phyloP scores from a whole-genome alignment of 1,140 invertebrate species.

The Atopsyche davidsoni region DNA sequence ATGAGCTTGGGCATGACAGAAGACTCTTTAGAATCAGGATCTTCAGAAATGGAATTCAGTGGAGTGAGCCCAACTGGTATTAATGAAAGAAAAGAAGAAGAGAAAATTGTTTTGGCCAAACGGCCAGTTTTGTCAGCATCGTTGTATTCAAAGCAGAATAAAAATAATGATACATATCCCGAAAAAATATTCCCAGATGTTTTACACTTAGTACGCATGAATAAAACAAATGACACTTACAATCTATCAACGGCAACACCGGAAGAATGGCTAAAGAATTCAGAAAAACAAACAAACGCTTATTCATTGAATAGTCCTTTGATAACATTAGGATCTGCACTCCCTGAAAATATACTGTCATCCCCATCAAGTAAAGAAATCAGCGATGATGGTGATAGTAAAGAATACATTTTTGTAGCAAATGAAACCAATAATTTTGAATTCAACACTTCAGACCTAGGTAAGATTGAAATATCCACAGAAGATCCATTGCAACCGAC shows the following conservation, averaged over 20 bases:
- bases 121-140: constrained; percentile 7
- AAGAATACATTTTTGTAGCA: constrained; percentile 27
- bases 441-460: neutral
- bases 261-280: constrained; percentile 27
- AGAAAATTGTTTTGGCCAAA: constrained; percentile 23
- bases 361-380: constrained; percentile 10
- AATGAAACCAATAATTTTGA: constrained; percentile 16
- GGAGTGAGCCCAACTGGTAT: constrained; percentile 16
- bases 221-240: constrained; percentile 16
- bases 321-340: constrained; percentile 16
- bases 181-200: constrained; percentile 27
- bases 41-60: constrained; percentile 24
- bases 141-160: constrained; percentile 10
- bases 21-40: constrained; percentile 25
- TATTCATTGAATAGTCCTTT: constrained; percentile 18
- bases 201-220: constrained; percentile 15
- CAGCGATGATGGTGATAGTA: constrained; percentile 23
- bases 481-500: constrained; percentile 14
- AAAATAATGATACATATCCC: constrained; percentile 10
- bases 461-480: constrained; percentile 10
- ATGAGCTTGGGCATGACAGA: constrained; percentile 25
- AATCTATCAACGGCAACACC: constrained; percentile 7
- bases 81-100: constrained; percentile 20
- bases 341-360: constrained; percentile 21
- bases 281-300: constrained; percentile 10